Evolutionary conservation across 2,888 invertebrate species (phyloP).

Genomic region (Lochmaea crataegi): DNA sequence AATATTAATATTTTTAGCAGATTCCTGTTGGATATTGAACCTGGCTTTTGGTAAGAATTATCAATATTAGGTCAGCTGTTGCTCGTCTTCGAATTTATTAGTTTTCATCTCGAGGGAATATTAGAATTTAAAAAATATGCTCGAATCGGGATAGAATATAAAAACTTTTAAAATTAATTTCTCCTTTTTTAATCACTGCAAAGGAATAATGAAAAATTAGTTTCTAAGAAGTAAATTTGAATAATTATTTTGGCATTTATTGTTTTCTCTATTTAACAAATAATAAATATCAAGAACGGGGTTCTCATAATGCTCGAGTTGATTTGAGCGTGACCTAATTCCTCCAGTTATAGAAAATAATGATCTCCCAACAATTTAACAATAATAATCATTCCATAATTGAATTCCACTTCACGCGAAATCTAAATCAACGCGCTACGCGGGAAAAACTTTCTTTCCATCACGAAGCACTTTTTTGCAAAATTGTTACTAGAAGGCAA

Average conservation of each 20-base stretch:
- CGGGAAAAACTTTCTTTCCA: constrained; percentile 21
- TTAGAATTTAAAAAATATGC: constrained; percentile 12
- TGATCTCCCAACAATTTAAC: constrained; percentile 16
- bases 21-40: background rate
- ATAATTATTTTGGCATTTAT: too few relatives aligned
- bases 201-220: background rate
- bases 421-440: constrained; percentile 19
- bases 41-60: constrained; percentile 8
- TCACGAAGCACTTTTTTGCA: constrained; percentile 30
- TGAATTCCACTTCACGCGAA: constrained; percentile 22
- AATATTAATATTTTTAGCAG: too few relatives aligned
- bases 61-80: constrained; percentile 31
- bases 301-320: background rate
- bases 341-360: constrained; percentile 9
- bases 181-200: too few relatives aligned
- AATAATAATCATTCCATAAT: constrained; percentile 20
- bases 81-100: constrained; percentile 20
- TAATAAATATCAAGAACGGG: background rate
- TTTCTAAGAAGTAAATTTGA: too few relatives aligned
- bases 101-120: background rate
- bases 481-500: constrained; percentile 39
- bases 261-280: too few relatives aligned
- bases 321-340: constrained; percentile 2
- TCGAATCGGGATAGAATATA: background rate
- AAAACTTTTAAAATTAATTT: too few relatives aligned